Percentiles rank a stretch among this genome's conserved stretches.
Evolutionary conservation across 30 jellyfish, hydroid and myxozoan species (phyloP).

Genomic region (Cassiopea xamachana): DNA sequence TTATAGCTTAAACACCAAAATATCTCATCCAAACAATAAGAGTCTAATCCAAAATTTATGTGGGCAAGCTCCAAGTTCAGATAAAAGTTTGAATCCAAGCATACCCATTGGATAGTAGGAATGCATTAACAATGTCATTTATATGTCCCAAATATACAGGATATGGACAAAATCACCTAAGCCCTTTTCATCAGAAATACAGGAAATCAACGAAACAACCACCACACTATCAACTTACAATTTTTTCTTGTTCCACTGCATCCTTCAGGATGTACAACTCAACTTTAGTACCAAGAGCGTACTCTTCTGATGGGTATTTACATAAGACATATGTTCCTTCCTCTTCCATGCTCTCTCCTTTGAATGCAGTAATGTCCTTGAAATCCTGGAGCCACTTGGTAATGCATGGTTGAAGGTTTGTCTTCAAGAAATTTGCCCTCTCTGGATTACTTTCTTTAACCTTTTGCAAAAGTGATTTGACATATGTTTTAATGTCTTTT

Average conservation of each 20-base stretch:
- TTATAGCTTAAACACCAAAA: too few species aligned
- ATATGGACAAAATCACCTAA: too few species aligned
- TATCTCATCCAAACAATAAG: too few species aligned
- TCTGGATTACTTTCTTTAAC: conserved; percentile 11
- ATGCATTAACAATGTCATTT: too few species aligned
- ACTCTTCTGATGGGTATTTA: conserved; percentile 31
- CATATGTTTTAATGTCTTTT: conserved; percentile 36
- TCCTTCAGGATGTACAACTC: conserved; percentile 61
- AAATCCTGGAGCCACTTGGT: conserved; percentile 14
- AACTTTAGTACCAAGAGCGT: conserved; percentile 27
- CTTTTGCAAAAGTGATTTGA: conserved; percentile 19
- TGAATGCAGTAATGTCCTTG: conserved; percentile 11
- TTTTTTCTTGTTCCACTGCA: conserved; percentile 59
- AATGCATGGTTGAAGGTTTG: conserved; percentile 14
- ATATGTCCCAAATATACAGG: too few species aligned
- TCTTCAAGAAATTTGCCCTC: conserved; percentile 52
- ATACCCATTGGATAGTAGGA: too few species aligned
- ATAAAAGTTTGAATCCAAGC: too few species aligned
- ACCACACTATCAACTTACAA: conserved; percentile 21
- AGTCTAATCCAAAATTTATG: too few species aligned
- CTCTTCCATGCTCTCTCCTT: conserved; percentile 49
- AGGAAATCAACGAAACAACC: too few species aligned
- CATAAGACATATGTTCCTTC: conserved; percentile 39
- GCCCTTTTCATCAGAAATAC: too few species aligned
- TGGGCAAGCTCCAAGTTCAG: too few species aligned